A percentile compares a stretch with the other conserved stretches of the same genome.
Evolutionary conservation across 2,113 vertebrate genomes (phyloP).

Genomic region (Pteropus alecto): DNA sequence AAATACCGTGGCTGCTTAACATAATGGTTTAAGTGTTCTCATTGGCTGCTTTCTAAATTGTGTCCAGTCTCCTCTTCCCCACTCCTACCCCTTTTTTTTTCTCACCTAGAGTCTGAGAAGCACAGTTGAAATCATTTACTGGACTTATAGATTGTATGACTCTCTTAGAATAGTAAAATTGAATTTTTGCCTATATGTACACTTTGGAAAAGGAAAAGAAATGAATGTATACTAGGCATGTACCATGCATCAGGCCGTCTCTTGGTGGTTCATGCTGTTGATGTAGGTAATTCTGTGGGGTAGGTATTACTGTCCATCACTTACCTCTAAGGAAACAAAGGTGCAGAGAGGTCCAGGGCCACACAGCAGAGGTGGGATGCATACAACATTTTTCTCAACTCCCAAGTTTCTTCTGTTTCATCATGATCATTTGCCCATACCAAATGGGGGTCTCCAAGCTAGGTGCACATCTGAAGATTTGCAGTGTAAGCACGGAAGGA

Average conservation of each 20-base stretch:
- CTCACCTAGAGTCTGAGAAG: neutral
- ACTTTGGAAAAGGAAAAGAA: neutral
- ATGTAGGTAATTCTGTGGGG: neutral
- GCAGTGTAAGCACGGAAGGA: neutral
- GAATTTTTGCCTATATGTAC: neutral
- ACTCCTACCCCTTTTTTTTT: neutral
- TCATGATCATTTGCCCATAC: accelerated
- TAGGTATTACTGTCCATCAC: neutral
- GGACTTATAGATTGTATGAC: neutral
- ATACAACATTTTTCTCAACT: neutral
- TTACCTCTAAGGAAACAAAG: neutral
- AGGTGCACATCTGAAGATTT: neutral
- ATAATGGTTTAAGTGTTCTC: neutral
- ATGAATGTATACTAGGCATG: neutral
- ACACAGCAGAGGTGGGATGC: neutral
- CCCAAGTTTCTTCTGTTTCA: neutral
- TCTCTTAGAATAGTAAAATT: neutral
- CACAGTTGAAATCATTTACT: neutral
- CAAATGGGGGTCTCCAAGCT: neutral
- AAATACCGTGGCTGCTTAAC: neutral
- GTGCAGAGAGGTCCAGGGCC: neutral
- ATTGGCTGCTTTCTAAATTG: neutral
- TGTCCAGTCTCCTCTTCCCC: neutral
- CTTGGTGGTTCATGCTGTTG: neutral
- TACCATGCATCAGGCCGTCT: accelerated